Base-by-base conservation (phyloP, 2,113 vertebrate genomes). In the Ochotona princeps region DNA sequence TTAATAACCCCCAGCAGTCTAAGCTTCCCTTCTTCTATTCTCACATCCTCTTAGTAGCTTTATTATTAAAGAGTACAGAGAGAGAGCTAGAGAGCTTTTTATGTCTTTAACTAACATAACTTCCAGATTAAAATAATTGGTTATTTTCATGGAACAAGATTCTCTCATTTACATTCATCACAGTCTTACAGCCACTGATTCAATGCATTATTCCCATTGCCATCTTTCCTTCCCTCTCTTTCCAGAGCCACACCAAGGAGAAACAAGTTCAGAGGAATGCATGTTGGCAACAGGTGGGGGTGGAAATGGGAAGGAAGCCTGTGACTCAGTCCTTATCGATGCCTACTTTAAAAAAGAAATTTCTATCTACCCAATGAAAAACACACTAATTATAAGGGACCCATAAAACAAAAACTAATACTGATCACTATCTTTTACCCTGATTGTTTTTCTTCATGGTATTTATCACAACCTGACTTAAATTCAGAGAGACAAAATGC, bases 81-180 rank as follows among this genome's bases (percentile, higher is more conserved):
- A 54, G 54, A 54, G 51, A 54, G 51, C 11, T 13, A 57, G 54
- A 57, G 54, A 57, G 15, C 65, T 23, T 38, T 89, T 17, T 81
- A 49, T 30, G 74, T 60, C 30, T 92, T 92, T 90, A 92, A 54
- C 74, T 69, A 92, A 84, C 21, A 83, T 89, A 18, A 57, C 21
- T 57, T 92, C 44, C 57, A 95, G 82, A 90, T 70, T 84, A 94
- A 32, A 30, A 13, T 47, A 83, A 76, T 1, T 91, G 35, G 30
- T 83, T 61, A n/a, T 87, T 90, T 90, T 87, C 67, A 80, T 1
- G 90, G 49, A 74, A n/a, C 51, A 93, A 25, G 25, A 79, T 23
- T 87, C 69, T 38, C 81, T 75, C n/a, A 91, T 38, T 76, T 65
- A 66, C 8, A 51, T 30, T 63, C 47, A 87, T n/a, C 61, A 75